A percentile compares a stretch with the other conserved stretches of the same genome.
Evolutionary conservation across 2,888 invertebrate genomes (phyloP).

Genomic region (Xanthostigma xanthostigma): DNA sequence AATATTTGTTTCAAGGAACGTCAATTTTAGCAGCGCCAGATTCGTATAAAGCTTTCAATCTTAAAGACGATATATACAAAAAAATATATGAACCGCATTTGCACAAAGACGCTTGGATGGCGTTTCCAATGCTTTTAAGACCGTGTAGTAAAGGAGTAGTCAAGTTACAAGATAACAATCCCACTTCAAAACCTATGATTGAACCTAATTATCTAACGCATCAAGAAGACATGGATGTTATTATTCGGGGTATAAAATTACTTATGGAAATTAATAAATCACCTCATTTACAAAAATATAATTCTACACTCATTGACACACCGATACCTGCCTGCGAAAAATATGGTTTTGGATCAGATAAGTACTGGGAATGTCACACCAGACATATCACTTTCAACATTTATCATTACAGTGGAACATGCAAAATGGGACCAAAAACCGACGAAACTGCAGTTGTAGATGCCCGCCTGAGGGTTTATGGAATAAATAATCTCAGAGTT

Average conservation of each 20-base stretch:
- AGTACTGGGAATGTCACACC: constrained; percentile 52
- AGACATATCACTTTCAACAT: constrained; percentile 52
- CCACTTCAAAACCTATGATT: constrained; percentile 39
- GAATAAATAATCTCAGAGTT: constrained; percentile 50
- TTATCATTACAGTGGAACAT: constrained; percentile 51
- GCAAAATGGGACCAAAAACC: constrained; percentile 44
- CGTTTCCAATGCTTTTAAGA: constrained; percentile 37
- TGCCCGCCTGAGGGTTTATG: constrained; percentile 44
- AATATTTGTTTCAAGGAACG: constrained; percentile 46
- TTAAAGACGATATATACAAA: constrained; percentile 24
- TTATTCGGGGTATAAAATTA: constrained; percentile 46
- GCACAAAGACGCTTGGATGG: constrained; percentile 28
- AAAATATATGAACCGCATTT: constrained; percentile 24
- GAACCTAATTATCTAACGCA: constrained; percentile 45
- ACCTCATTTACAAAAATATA: constrained; percentile 39
- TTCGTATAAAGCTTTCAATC: constrained; percentile 29
- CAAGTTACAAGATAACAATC: constrained; percentile 36
- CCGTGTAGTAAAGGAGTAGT: constrained; percentile 44
- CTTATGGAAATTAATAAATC: constrained; percentile 41
- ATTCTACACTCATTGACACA: constrained; percentile 40
- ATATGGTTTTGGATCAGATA: constrained; percentile 43
- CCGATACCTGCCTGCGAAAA: constrained; percentile 45
- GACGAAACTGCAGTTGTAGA: constrained; percentile 50
- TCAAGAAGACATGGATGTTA: constrained; percentile 44
- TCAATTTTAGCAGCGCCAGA: constrained; percentile 41